phyloP scores from a whole-genome alignment of 2,113 vertebrate genomes.

The Elgaria multicarinata region DNA sequence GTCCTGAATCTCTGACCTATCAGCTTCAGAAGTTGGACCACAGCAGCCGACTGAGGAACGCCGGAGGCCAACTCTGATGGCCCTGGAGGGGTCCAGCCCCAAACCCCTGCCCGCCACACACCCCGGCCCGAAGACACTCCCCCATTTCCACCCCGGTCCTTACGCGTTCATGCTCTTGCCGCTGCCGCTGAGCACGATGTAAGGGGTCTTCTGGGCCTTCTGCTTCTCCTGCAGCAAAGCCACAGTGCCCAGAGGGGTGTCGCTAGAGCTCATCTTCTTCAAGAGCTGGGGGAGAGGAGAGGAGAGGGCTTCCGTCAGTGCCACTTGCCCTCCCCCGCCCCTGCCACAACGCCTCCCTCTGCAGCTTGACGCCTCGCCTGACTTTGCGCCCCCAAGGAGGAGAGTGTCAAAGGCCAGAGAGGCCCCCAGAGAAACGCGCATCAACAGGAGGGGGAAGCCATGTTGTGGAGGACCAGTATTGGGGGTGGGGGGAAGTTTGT shows the following conservation, averaged over 20 bases:
- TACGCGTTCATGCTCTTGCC: conserved; percentile 95
- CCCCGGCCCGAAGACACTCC: neutral
- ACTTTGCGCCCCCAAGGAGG: too few species aligned
- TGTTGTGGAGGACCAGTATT: neutral
- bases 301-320: neutral
- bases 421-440: neutral
- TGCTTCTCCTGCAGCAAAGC: conserved; percentile 95
- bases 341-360: neutral
- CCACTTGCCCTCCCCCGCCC: neutral
- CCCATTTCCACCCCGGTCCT: conserved; percentile 18
- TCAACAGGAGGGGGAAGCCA: neutral
- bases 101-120: neutral
- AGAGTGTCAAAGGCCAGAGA: neutral
- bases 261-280: conserved; percentile 96
- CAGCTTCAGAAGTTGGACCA: too few species aligned
- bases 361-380: neutral
- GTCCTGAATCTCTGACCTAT: too few species aligned
- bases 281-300: conserved; percentile 75
- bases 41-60: neutral
- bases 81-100: too few species aligned
- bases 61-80: neutral
- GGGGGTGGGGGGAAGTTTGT: too few species aligned
- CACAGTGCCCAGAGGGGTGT: conserved; percentile 91
- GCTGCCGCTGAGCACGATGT: conserved; percentile 92
- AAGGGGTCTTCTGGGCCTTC: conserved; percentile 93